These are phyloP conservation scores for Astyanax mexicanus DNA, from an alignment of 2,797 vertebrate genomes.

Conservation along the genomic window DNA sequence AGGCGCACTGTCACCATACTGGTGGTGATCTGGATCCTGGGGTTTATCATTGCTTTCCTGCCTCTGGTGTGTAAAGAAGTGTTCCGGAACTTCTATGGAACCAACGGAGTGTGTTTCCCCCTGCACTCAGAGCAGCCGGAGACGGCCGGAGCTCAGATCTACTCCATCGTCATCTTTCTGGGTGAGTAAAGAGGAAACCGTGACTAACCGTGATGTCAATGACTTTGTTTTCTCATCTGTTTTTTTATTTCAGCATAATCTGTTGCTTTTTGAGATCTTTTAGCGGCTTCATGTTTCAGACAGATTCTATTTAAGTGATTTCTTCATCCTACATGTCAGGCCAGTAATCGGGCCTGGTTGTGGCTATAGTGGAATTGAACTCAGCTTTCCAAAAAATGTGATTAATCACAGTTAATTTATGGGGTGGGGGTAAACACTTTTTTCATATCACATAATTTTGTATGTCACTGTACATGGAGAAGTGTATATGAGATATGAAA, in stretches of 20 bases:
- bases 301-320: too few relatives aligned
- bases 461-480: too few relatives aligned
- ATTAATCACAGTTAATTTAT: too few relatives aligned
- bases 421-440: too few relatives aligned
- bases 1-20: constrained; percentile 88
- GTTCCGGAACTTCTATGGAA: constrained; percentile 96
- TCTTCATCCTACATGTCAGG: too few relatives aligned
- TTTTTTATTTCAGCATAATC: not conserved
- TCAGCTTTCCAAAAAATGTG: too few relatives aligned
- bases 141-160: constrained; percentile 89
- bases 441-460: too few relatives aligned
- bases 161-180: constrained; percentile 94
- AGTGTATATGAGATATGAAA: too few relatives aligned
- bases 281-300: too few relatives aligned
- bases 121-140: constrained; percentile 94
- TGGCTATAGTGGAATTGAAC: too few relatives aligned
- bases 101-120: constrained; percentile 96
- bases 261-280: too few relatives aligned
- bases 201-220: not conserved
- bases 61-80: constrained; percentile 88
- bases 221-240: not conserved
- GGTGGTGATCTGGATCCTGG: constrained; percentile 90
- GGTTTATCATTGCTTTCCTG: constrained; percentile 89
- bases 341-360: too few relatives aligned
- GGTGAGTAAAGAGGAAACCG: constrained; percentile 72